phyloP scores from a whole-genome alignment of 2,888 invertebrate genomes.

The Drosophila dives region DNA sequence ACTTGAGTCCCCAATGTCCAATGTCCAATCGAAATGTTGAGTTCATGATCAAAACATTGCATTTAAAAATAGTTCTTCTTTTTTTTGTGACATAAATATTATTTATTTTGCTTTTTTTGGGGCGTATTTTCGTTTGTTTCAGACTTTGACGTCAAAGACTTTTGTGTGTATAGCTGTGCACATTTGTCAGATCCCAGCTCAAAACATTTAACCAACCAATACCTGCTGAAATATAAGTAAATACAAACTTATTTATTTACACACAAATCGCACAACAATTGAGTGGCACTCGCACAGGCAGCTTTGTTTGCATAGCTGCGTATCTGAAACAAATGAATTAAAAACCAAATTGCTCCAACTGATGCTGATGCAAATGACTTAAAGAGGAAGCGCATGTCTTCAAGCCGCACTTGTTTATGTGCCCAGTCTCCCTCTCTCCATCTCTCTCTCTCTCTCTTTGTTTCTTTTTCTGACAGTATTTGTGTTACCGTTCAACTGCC shows the following conservation, averaged over 20 bases:
- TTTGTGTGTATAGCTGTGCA: constrained; percentile 29
- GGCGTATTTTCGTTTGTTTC: constrained; percentile 29
- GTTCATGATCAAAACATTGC: constrained; percentile 40
- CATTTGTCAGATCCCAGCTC: constrained; percentile 37
- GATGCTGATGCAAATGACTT: constrained; percentile 35
- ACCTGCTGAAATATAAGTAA: constrained; percentile 13
- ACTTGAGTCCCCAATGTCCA: constrained; percentile 52
- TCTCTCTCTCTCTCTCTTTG: background rate
- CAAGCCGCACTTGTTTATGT: constrained; percentile 63
- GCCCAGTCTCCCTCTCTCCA: constrained; percentile 6
- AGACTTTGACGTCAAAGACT: constrained; percentile 66
- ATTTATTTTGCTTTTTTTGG: constrained; percentile 26
- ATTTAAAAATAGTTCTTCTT: constrained; percentile 1
- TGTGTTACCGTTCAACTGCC: constrained; percentile 7
- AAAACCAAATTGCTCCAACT: constrained; percentile 45
- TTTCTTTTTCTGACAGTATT: constrained; percentile 10
- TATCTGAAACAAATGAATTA: constrained; percentile 39
- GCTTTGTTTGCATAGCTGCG: constrained; percentile 74
- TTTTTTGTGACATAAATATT: background rate
- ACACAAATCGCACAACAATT: constrained; percentile 55
- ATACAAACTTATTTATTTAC: constrained; percentile 49
- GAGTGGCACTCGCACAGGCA: constrained; percentile 61
- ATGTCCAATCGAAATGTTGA: constrained; percentile 6
- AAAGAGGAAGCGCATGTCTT: constrained; percentile 77
- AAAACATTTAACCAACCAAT: constrained; percentile 5